Evolutionary conservation across 1,140 invertebrate species (phyloP).

Genomic region (Branchinecta lindahli): DNA sequence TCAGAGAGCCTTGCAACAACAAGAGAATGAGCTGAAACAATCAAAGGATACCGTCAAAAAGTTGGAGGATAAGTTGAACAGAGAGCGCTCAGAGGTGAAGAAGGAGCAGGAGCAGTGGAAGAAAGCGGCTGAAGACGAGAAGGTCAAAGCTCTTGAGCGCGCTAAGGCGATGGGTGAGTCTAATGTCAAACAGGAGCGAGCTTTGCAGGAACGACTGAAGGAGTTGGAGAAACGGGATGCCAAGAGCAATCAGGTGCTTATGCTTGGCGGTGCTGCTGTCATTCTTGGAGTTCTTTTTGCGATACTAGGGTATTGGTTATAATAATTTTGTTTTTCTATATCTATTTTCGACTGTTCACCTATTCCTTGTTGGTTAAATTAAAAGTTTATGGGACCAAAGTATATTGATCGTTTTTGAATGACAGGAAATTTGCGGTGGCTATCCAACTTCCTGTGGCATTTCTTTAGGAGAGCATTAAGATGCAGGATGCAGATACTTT

Average conservation of each 20-base stretch:
- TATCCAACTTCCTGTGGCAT: no score
- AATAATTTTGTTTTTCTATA: no score
- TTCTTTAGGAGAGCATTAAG: no score
- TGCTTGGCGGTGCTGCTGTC: no score
- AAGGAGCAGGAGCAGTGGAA: not conserved
- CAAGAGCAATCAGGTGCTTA: no score
- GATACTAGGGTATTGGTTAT: no score
- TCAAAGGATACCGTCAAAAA: not conserved
- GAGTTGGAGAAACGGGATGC: no score
- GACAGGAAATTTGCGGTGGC: no score
- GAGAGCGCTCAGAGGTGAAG: not conserved
- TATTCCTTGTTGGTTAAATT: not conserved
- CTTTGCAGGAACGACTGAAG: not conserved
- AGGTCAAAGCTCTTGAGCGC: not conserved
- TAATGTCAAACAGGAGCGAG: not conserved
- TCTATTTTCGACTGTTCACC: no score
- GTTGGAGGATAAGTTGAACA: constrained; percentile 1
- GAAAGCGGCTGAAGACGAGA: not conserved
- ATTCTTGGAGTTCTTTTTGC: no score
- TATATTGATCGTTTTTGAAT: not conserved
- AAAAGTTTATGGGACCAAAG: constrained; percentile 8
- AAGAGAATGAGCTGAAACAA: not conserved
- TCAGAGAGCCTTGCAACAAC: not conserved
- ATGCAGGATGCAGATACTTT: no score
- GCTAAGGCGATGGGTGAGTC: not conserved